Base-by-base conservation (phyloP, 2,797 vertebrate species). In the Sebastes hubbsi region DNA sequence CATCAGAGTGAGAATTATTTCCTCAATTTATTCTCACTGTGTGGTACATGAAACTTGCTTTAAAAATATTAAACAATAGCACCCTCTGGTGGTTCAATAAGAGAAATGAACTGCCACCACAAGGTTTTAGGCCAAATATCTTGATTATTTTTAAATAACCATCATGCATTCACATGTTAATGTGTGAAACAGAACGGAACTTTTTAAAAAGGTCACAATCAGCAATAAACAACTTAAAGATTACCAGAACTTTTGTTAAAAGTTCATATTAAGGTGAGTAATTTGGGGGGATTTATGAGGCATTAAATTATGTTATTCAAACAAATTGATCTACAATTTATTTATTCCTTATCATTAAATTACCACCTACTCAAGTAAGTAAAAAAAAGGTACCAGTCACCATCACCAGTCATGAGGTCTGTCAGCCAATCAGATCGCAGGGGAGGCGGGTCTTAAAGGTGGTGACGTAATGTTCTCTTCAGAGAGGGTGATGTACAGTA, bases 401-500 rank as follows among this genome's bases (percentile, higher is more conserved):
- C 36, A 62, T 59, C 68, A 60, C 3, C 13, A 8, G 63, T 36
- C 61, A 66, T 32, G 16, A 30, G 6, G 70, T 2, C 49, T 30
- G 30, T 74, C 75, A 76, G 80, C 94, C 93, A 95, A 93, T 94
- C 72, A 56, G 52, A 75, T 32, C 3, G 27, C 27, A 25, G 12
- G 6, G 30, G 59, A 80, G 94, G 91, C 80, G 77, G 91, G 83
- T 3, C 66, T 71, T 66, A 49, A 63, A 52, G 84, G 75, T 60
- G 91, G 78, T 94, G 94, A 95, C 90, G 94, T 95, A 94, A 95
- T 95, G 88, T 83, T 60, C 86, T 89, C 77, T 72, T 81, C 72
- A 80, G 82, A 90, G 77, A 85, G 86, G 75, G 2, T 89, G 91
- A 87, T 92, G 88, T 87, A 12, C 55, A 60, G 66, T 2, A 24